Evolutionary conservation across 2,113 vertebrate genomes (phyloP), one percentile per base, ranked within the genome.

Genomic region (Pelusios castaneus): DNA sequence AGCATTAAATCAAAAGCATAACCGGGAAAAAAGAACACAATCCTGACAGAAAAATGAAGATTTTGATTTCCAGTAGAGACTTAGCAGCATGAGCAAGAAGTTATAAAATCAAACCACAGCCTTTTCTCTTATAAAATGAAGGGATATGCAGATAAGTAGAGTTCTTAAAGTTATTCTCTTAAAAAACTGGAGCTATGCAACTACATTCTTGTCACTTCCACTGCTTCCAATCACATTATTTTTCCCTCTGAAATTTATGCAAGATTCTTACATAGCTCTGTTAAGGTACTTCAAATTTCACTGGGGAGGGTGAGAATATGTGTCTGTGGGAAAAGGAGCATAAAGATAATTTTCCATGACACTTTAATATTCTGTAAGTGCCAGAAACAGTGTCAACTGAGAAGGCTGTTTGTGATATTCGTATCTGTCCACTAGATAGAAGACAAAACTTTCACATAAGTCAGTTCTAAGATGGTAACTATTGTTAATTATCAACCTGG

Each of bases 1-100:
- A 87, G n/a, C 4, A 21, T 41, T 82, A 29, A 55, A 83, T 55
- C 41, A 51, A 10, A 60, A 2, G 3, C 1, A 3, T 0, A 6
- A 63, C 41, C 84, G 73, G 49, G 0, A 70, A 51, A 89, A 94
- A 91, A 52, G 5, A 84, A 93, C 2, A 51, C 10, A 85, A 24
- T 31, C 67, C 75, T 25, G 27, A 6, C 17, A 82, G 56, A 52
- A 77, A 51, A 14, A 73, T 13, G 24, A 82, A 80, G 87, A 86
- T 5, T 55, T 14, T 76, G 0, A 45, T 73, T 86, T 92, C 19
- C 56, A 89, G 82, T 45, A 83, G 34, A 3, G 47, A 83, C 34
- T 67, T 34, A 51, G 27, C 60, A 77, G 55, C 22, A 19, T 38
- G 63, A 38, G 17, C 63, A 67, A 38, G 10, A 24, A 75, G 17